Base-by-base conservation (phyloP, 2,888 invertebrate genomes). In the Trissolcus japonicus region DNA sequence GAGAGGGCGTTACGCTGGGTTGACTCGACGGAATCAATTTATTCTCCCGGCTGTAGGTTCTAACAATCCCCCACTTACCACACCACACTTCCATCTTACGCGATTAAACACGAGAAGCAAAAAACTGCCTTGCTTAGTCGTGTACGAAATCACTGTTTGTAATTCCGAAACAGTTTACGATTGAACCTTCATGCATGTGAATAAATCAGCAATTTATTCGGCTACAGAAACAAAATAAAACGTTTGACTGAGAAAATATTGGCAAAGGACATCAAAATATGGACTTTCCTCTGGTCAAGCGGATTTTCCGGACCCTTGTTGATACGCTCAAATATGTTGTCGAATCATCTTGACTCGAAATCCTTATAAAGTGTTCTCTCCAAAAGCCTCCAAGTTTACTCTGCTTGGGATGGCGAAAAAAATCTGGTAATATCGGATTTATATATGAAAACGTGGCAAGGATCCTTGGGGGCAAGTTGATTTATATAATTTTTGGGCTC, bases 21-120 rank as follows among this genome's bases (percentile, higher is more conserved):
- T 87, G 87, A 88, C 82, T 88, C 87, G 86, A 88, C 88, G 88
- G 86, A 88, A 88, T 88, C 88, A 88, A 88, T 88, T 88, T 88
- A 88, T 88, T 87, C 87, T 85, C 71, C 65, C 77, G 56, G 48
- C 75, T 69, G 74, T 65, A 66, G 40, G 60, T 63, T 76, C 74
- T 56, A 76, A 71, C 73, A 67, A 57, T 62, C 53, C 54, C 59
- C 65, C 54, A 56, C 63, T 61, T 57, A 54, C 46, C 53, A 16
- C 54, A 50, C 43, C 72, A 60, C 61, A 55, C 63, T 55, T 57
- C 57, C 72, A 62, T 72, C 63, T 61, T 72, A 62, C 57, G 54
- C 66, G 62, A 63, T 56, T 69, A 76, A 67, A 46, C 50, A 51
- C 35, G 4, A 41, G 66, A 46, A 62, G 43, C 29, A 72, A 67